Evolutionary conservation across 2,888 invertebrate genomes (phyloP), one percentile per base, ranked within the genome.

Genomic region (Leptinotarsa juncta): DNA sequence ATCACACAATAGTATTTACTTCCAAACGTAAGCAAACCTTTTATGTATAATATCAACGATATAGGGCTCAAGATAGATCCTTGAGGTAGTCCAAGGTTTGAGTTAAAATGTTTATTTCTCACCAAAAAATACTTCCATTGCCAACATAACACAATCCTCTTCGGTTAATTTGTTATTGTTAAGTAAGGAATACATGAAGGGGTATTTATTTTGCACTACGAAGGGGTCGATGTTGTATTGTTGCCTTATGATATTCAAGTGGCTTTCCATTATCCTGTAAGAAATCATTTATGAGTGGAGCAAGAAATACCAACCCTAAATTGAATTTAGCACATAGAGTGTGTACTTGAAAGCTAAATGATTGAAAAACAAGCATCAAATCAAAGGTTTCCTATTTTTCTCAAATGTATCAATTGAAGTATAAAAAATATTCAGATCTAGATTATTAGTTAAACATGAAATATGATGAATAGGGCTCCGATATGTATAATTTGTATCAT

Each of bases 101-200:
- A 55, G 4, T 16, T 49, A 20, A n/a, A 23, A 16, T 20, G 16
- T 20, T 12, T 5, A 49, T 42, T n/a, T 51, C 70, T 72, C 75
- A 79, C 79, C 79, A 57, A 89, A 87, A 83, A 91, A 91, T 74
- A 91, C 83, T 77, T 91, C 91, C 72, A 90, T 85, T 5, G 89
- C 86, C 67, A 91, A 85, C 82, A 91, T 89, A 71, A 87, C 84
- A 20, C 88, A 82, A 82, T 92, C 91, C 20, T 88, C 85, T 70
- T 86, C 81, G 48, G 83, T 81, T 26, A 91, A 81, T 57, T 87
- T 85, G 67, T 86, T 74, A 75, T 89, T 88, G 26, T 84, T 84
- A 57, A 90, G 84, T 42, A 89, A 78, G 12, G 82, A 72, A 70
- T 82, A 83, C 80, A 89, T 83, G 71, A 86, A 86, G 5, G 87